These are phyloP conservation scores for Archegozetes longisetosus DNA, from an alignment of 1,140 invertebrate genomes.

Conservation along the genomic window DNA sequence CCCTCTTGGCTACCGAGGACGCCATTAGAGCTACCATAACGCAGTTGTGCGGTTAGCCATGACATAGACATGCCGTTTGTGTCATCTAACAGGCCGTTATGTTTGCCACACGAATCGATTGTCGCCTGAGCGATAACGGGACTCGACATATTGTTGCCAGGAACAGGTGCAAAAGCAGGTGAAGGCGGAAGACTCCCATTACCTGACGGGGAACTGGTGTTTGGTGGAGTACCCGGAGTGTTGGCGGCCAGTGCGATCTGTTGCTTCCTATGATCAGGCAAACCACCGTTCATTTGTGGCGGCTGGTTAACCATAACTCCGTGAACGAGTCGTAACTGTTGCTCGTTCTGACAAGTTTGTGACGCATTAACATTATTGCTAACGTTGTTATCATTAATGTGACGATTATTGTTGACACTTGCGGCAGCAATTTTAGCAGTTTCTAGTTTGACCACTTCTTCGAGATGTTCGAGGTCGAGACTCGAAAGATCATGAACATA, in stretches of 20 bases:
- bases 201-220: constrained; percentile 14
- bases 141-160: constrained; percentile 2
- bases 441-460: constrained; percentile 1
- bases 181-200: background rate
- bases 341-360: background rate
- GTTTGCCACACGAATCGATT: background rate
- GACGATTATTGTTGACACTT: background rate
- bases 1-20: constrained; percentile 30
- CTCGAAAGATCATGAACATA: constrained; percentile 10
- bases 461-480: constrained; percentile 8
- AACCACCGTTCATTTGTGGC: too few species aligned
- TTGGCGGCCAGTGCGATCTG: background rate
- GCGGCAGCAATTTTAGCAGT: background rate
- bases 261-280: background rate
- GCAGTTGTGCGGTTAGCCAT: background rate
- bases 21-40: background rate
- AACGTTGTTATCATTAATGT: background rate
- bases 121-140: background rate
- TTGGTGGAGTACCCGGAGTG: constrained; percentile 13
- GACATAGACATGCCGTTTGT: background rate
- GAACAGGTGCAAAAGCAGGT: background rate
- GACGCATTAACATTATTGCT: background rate
- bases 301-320: background rate
- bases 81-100: background rate
- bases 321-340: background rate